A percentile compares a stretch with the other conserved stretches of the same genome.
Conservation (phyloP, 2,888 invertebrate genomes). For the Anthophora plumipes region DNA sequence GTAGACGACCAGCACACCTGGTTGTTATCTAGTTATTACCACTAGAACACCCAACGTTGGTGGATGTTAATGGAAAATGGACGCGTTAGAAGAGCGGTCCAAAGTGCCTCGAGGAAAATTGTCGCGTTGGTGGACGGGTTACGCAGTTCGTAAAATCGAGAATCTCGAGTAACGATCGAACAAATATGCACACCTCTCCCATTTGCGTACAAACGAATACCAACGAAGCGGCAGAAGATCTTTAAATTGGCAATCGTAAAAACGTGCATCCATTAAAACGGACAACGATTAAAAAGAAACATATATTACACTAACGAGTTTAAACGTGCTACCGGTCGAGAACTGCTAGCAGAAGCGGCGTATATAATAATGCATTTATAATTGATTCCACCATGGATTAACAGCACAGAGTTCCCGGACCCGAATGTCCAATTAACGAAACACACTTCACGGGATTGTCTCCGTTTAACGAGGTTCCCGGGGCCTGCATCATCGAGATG, state of each 20-base stretch:
- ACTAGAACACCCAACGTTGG: slow-evolving; percentile 58
- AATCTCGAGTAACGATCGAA: background rate
- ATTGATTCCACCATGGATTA: slow-evolving; percentile 44
- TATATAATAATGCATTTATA: slow-evolving; percentile 41
- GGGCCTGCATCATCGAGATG: slow-evolving; percentile 9
- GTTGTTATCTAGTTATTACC: slow-evolving; percentile 68
- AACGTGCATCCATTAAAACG: background rate
- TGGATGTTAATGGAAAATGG: slow-evolving; percentile 70
- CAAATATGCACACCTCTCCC: no score
- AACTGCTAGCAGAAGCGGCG: background rate
- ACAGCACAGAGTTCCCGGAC: slow-evolving; percentile 13
- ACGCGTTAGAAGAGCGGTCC: slow-evolving; percentile 55
- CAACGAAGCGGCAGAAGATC: no score
- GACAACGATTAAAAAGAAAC: no score
- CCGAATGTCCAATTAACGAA: slow-evolving; percentile 49
- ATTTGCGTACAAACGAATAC: no score
- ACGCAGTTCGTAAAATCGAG: slow-evolving; percentile 56
- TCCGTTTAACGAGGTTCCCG: slow-evolving; percentile 46
- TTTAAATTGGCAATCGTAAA: no score
- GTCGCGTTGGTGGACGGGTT: slow-evolving; percentile 55
- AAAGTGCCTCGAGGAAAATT: slow-evolving; percentile 52
- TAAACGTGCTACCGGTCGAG: background rate
- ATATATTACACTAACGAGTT: slow-evolving; percentile 15
- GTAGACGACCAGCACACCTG: slow-evolving; percentile 53
- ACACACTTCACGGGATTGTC: slow-evolving; percentile 43